These are phyloP conservation scores for Pagrus major DNA, from an alignment of 2,113 vertebrate species.

Conservation along the genomic window DNA sequence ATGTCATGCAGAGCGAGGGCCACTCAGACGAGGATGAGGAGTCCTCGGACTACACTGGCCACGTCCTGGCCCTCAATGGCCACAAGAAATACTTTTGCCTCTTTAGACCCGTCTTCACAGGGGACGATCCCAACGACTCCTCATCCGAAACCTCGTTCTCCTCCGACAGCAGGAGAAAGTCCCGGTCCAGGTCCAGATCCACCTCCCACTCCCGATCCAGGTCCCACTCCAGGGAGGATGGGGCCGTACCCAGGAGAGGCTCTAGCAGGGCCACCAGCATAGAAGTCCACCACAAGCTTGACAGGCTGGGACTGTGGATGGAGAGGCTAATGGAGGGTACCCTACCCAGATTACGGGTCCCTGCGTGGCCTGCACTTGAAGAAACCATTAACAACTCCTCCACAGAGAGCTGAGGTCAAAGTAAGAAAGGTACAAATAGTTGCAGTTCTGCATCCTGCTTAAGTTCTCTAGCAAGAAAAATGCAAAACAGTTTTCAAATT, in stretches of 20 bases:
- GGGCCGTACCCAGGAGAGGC: constrained; percentile 42
- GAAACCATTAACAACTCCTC: constrained; percentile 36
- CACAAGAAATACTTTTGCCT: constrained; percentile 97
- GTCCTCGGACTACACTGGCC: constrained; percentile 89
- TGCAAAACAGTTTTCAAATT: constrained; percentile 23
- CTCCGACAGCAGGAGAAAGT: constrained; percentile 68
- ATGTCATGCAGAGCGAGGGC: constrained; percentile 69
- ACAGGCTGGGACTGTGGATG: constrained; percentile 95
- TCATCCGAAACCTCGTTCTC: constrained; percentile 70
- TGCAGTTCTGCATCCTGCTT: constrained; percentile 19
- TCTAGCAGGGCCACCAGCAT: constrained; percentile 82
- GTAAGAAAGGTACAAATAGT: background rate
- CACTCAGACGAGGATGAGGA: constrained; percentile 85
- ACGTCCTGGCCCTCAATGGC: constrained; percentile 94
- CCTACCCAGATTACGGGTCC: constrained; percentile 90
- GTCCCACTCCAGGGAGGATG: constrained; percentile 78
- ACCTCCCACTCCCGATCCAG: constrained; percentile 79
- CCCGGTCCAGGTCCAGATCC: constrained; percentile 77
- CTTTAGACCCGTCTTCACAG: constrained; percentile 90
- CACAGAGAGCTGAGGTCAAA: constrained; percentile 64
- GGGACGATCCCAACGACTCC: constrained; percentile 78
- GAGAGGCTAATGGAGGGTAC: constrained; percentile 94
- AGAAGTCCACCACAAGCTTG: constrained; percentile 90
- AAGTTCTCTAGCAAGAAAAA: background rate
- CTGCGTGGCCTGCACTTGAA: constrained; percentile 89